These are phyloP conservation scores for Drosophila pseudoananassae DNA, from an alignment of 1,140 invertebrate species.

Conservation along the genomic window DNA sequence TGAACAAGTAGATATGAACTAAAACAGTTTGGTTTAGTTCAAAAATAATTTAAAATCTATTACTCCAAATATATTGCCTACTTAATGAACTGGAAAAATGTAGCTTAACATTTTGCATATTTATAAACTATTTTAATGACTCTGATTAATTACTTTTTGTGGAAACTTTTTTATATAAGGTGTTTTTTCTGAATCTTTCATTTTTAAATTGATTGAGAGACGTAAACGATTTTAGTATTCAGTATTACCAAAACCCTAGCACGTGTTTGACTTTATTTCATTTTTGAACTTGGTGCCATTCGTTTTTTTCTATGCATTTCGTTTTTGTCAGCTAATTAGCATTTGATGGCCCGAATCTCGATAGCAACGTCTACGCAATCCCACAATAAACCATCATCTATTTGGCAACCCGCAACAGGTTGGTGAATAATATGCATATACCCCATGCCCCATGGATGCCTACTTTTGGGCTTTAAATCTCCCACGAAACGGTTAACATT, in stretches of 20 bases:
- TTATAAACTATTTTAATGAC: not conserved
- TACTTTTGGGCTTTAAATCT: slow-evolving; percentile 35
- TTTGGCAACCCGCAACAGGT: slow-evolving; percentile 28
- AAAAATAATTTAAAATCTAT: not conserved
- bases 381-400: slow-evolving; percentile 12
- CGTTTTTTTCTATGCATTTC: slow-evolving; percentile 23
- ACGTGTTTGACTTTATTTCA: slow-evolving; percentile 17
- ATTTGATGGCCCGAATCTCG: slow-evolving; percentile 8
- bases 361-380: slow-evolving; percentile 16
- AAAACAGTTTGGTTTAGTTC: too few relatives aligned
- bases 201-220: too few relatives aligned
- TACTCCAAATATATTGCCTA: not conserved
- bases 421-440: slow-evolving; percentile 8
- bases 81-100: not conserved
- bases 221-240: not conserved
- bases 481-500: not conserved
- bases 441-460: not conserved
- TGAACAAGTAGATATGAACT: not conserved
- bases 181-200: too few relatives aligned
- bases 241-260: not conserved
- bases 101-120: not conserved
- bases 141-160: not conserved
- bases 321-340: slow-evolving; percentile 24
- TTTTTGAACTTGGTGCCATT: not conserved
- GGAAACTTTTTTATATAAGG: not conserved